phyloP scores from a whole-genome alignment of 2,113 vertebrate species.

The Diadophis punctatus region DNA sequence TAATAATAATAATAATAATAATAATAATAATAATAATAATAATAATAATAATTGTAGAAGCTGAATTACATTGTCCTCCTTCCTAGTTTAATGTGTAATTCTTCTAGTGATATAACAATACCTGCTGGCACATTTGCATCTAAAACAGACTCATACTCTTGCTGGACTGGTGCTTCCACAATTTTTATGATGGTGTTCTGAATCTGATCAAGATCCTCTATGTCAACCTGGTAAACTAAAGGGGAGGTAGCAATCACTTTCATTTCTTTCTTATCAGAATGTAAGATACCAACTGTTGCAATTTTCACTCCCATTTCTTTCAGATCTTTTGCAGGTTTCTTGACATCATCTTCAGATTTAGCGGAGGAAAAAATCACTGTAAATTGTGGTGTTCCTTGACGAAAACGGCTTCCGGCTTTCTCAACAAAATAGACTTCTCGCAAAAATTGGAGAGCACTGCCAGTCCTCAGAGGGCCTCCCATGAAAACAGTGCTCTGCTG shows the following conservation, averaged over 20 bases:
- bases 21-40: no score
- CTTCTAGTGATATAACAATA: constrained; percentile 18
- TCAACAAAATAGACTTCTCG: constrained; percentile 60
- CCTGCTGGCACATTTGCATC: constrained; percentile 23
- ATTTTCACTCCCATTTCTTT: constrained; percentile 66
- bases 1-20: no score
- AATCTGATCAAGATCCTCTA: not conserved
- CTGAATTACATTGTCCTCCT: not conserved
- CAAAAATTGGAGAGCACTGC: constrained; percentile 62
- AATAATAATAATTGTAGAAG: not conserved
- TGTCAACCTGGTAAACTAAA: constrained; percentile 27
- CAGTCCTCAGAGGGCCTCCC: constrained; percentile 58
- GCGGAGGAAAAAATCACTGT: constrained; percentile 72
- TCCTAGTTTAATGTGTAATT: not conserved
- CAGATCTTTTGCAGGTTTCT: constrained; percentile 51
- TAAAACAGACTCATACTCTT: not conserved
- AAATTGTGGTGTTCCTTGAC: constrained; percentile 66
- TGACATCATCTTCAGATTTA: constrained; percentile 63
- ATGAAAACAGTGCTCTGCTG: constrained; percentile 37
- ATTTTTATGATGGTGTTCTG: constrained; percentile 32
- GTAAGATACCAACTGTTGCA: constrained; percentile 61
- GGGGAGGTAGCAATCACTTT: constrained; percentile 36
- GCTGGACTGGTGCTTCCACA: constrained; percentile 42
- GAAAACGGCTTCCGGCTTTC: constrained; percentile 63
- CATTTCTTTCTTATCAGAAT: constrained; percentile 48